Conservation (phyloP, 92 coral and sea anemone species). For the Bergia sp. region DNA sequence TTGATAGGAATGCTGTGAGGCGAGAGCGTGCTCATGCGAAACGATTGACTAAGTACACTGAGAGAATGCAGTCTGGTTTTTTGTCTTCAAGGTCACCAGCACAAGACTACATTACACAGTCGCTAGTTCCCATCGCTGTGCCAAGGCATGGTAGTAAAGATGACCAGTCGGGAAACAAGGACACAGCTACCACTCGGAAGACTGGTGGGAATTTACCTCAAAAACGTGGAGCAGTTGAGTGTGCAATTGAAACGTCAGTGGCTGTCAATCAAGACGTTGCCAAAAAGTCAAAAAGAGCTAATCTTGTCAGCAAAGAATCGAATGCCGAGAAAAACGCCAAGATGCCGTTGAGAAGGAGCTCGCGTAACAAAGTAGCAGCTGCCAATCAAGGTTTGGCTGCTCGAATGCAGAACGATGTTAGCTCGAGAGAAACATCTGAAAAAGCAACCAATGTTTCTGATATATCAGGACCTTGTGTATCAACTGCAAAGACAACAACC, state of each 20-base stretch:
- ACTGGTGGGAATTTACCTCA: background rate
- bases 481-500: background rate
- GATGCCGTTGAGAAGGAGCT: background rate
- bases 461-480: background rate
- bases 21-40: constrained; percentile 35
- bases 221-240: background rate
- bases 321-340: background rate
- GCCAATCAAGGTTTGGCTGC: constrained; percentile 2
- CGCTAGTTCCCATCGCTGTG: background rate
- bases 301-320: background rate
- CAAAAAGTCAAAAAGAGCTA: background rate
- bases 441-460: background rate
- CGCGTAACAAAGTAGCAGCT: background rate
- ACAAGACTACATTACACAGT: constrained; percentile 19
- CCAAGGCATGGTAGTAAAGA: background rate
- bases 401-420: background rate
- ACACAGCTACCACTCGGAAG: background rate
- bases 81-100: background rate
- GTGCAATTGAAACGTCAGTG: background rate
- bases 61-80: constrained; percentile 13
- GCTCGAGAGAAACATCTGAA: background rate
- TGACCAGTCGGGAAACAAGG: background rate
- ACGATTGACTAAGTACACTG: constrained; percentile 21
- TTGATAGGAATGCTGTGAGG: constrained; percentile 16
- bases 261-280: background rate